Percentiles rank a stretch among this genome's conserved stretches.
Conservation (phyloP, 1,140 invertebrate species). For the Aphaenogaster ashmeadi region DNA sequence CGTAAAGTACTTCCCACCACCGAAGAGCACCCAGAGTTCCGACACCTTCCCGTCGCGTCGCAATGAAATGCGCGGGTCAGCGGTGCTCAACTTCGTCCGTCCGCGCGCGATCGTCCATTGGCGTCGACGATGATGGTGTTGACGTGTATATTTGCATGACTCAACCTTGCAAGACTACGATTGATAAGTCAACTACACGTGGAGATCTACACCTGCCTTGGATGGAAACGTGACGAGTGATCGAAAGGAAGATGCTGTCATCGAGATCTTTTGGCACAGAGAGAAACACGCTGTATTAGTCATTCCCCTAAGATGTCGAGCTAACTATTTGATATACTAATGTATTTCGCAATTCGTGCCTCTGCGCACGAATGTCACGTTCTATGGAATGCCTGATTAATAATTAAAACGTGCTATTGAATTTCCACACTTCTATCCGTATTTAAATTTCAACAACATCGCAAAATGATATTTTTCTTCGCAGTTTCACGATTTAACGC, state of each 20-base stretch:
- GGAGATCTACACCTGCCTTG: constrained; percentile 21
- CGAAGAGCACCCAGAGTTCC: neutral
- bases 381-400: neutral
- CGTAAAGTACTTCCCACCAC: neutral
- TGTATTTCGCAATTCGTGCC: constrained; percentile 11
- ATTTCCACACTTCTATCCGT: neutral
- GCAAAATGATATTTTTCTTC: neutral
- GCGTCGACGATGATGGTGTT: neutral
- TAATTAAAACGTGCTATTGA: neutral
- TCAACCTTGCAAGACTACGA: constrained; percentile 24
- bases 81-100: constrained; percentile 40
- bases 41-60: constrained; percentile 3
- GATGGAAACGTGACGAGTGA: constrained; percentile 32
- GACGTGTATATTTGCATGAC: neutral
- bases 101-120: constrained; percentile 4
- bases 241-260: neutral
- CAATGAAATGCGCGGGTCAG: constrained; percentile 32
- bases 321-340: neutral
- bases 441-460: neutral
- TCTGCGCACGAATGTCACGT: neutral
- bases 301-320: neutral
- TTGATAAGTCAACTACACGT: constrained; percentile 12
- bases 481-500: neutral
- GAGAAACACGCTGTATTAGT: neutral
- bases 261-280: constrained; percentile 19